Percentiles rank a stretch among this genome's conserved stretches.
Evolutionary conservation across 2,113 vertebrate species (phyloP).

Genomic region (Gambusia holbrooki): DNA sequence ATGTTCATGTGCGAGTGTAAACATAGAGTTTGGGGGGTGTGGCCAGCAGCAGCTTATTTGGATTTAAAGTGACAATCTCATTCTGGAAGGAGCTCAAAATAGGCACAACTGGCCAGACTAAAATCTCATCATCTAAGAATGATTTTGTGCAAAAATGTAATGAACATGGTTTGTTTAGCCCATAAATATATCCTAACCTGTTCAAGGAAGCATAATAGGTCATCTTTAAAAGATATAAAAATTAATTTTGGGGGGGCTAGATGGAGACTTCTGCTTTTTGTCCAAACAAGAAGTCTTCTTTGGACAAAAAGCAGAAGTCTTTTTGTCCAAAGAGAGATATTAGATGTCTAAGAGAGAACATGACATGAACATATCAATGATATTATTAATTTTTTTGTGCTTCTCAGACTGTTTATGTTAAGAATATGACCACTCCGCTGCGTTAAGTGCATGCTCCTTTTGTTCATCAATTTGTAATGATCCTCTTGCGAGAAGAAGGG

Average conservation of each 20-base stretch:
- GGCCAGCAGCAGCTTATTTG: too few relatives aligned
- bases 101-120: too few relatives aligned
- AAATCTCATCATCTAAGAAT: too few relatives aligned
- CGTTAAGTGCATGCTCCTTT: slow-evolving; percentile 22
- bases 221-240: not conserved
- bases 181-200: too few relatives aligned
- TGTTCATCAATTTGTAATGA: slow-evolving; percentile 71
- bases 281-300: not conserved
- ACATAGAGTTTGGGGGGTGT: too few relatives aligned
- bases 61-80: too few relatives aligned
- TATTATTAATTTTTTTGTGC: slow-evolving; percentile 20
- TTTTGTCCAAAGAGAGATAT: not conserved
- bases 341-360: not conserved
- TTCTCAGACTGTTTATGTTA: slow-evolving; percentile 14
- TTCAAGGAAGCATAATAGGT: too few relatives aligned
- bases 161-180: too few relatives aligned
- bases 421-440: slow-evolving; percentile 19
- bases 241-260: too few relatives aligned
- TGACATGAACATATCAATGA: not conserved
- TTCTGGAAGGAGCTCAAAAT: too few relatives aligned
- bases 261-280: not conserved
- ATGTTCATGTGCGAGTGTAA: too few relatives aligned
- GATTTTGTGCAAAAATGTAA: too few relatives aligned
- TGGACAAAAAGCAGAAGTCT: not conserved
- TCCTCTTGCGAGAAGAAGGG: slow-evolving; percentile 42